Evolutionary conservation across 2,113 vertebrate genomes (phyloP), one percentile per base, ranked within the genome.

Genomic region (Monarcha castaneiventris): DNA sequence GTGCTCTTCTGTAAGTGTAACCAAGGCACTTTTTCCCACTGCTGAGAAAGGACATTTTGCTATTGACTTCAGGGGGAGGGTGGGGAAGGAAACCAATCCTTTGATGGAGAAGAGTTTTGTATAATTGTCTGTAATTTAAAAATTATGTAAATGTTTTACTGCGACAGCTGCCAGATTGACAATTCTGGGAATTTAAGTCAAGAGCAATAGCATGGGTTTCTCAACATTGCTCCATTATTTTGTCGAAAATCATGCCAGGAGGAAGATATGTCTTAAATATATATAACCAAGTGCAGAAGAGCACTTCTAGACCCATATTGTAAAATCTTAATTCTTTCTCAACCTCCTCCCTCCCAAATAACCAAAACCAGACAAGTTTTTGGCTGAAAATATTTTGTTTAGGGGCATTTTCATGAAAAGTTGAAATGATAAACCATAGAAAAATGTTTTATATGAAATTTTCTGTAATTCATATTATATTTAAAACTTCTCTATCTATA

Each of bases 281-380:
- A 80, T 75, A 94, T 96, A 96, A 95, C 93, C 55, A 96, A 96
- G 89, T 63, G 87, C 92, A 96, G 90, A 96, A 93, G 59, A 86
- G 27, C 27, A 22, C 33, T 94, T 88, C 59, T 90, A 90, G 54
- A 76, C 63, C 29, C 75, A 43, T 92, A 92, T 73, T 96, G 96
- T 95, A 96, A 93, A 93, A 66, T 88, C 46, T 90, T 88, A 94
- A 93, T 97, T 93, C 85, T 94, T 93, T 82, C n/a, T 80, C 82
- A 83, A 83, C 46, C 43, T 93, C 93, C 61, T 93, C 89, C 95
- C 83, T 86, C 48, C 35, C 35, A 67, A 93, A 69, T 95, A 95
- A 93, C 72, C 55, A 93, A 93, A 97, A 92, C 80, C 93, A 95
- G 94, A 94, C 72, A 78, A 90, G 21, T 30, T 80, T 93, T 77